Evolutionary conservation across 2,113 vertebrate genomes (phyloP).

Genomic region (Burhinus oedicnemus): DNA sequence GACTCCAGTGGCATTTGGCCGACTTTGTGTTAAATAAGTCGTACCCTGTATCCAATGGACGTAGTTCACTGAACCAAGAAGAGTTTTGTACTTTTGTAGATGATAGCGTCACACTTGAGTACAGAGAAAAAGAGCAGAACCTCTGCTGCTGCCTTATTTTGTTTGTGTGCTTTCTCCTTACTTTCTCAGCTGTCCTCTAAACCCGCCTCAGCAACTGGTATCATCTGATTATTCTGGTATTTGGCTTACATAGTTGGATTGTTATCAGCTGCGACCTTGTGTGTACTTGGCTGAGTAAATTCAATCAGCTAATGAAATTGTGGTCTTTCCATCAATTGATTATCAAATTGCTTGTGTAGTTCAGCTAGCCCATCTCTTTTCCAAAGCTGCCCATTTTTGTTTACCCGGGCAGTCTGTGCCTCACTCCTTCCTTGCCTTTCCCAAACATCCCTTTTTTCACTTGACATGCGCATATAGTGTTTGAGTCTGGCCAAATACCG

Average conservation of each 20-base stretch:
- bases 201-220: neutral
- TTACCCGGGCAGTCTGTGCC: neutral
- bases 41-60: neutral
- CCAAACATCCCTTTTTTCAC: neutral
- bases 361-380: neutral
- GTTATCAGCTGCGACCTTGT: neutral
- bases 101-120: neutral
- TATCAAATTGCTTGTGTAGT: neutral
- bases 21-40: neutral
- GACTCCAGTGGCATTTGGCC: constrained; percentile 15
- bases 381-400: neutral
- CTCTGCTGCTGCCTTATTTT: neutral
- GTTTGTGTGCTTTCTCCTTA: neutral
- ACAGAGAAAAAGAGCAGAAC: neutral
- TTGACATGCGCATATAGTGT: neutral
- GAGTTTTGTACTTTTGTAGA: neutral
- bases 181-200: constrained; percentile 31
- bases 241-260: neutral
- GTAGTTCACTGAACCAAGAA: neutral
- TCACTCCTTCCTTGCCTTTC: neutral
- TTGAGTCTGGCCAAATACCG: neutral
- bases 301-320: constrained; percentile 19
- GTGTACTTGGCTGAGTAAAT: constrained; percentile 40
- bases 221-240: constrained; percentile 48
- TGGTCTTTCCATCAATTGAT: neutral